A percentile compares a stretch with the other conserved stretches of the same genome.
These are phyloP conservation scores for Branchipolynoe longqiensis DNA, from an alignment of 2,888 invertebrate species.

Conservation along the genomic window DNA sequence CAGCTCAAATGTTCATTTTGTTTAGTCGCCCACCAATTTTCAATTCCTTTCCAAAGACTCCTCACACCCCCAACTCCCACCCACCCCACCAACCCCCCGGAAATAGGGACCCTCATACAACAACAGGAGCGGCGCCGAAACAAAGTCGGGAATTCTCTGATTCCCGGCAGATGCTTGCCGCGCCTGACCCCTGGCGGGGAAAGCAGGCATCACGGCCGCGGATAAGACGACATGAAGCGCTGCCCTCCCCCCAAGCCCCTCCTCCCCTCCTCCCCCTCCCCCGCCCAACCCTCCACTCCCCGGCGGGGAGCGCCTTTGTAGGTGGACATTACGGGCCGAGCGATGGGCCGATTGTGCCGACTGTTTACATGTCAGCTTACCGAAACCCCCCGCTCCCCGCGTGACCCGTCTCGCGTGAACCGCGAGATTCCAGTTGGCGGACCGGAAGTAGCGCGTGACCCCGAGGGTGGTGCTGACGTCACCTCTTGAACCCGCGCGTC, in stretches of 20 bases:
- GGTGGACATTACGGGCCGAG: neutral
- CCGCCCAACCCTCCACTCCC: neutral
- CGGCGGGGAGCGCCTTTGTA: neutral
- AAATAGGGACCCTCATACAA: neutral
- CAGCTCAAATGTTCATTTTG: too few relatives aligned
- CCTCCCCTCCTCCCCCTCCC: too few relatives aligned
- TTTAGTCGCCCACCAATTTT: too few relatives aligned
- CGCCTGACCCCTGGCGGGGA: constrained; percentile 3
- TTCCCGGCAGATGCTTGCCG: constrained; percentile 33
- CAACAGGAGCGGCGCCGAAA: neutral
- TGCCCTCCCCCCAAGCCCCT: too few relatives aligned
- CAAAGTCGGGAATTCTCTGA: constrained; percentile 26
- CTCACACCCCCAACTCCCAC: neutral
- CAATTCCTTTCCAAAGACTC: too few relatives aligned
- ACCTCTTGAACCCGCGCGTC: constrained; percentile 2
- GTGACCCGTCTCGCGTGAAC: constrained; percentile 29
- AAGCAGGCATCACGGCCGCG: constrained; percentile 27
- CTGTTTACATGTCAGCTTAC: constrained; percentile 43
- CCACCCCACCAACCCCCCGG: neutral
- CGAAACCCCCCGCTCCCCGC: neutral
- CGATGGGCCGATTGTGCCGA: constrained; percentile 2
- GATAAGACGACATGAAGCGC: neutral
- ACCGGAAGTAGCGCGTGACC: constrained; percentile 26
- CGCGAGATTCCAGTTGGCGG: constrained; percentile 37
- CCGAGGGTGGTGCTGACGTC: constrained; percentile 13